These are phyloP conservation scores for Sphenodon punctatus DNA, from an alignment of 2,797 vertebrate species.

Conservation along the genomic window DNA sequence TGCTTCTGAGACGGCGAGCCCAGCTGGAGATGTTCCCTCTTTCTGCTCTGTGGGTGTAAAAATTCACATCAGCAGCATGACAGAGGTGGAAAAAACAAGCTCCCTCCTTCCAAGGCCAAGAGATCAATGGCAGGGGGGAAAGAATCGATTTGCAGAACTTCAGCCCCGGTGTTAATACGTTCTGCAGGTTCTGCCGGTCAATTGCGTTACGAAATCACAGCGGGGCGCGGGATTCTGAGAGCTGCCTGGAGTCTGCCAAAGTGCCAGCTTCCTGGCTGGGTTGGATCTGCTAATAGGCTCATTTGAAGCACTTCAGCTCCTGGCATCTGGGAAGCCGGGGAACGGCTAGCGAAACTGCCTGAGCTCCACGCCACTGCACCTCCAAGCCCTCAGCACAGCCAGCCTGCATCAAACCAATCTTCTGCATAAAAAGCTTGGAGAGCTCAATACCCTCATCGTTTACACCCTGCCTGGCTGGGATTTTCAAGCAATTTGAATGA, in stretches of 20 bases:
- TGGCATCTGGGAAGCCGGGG: background rate
- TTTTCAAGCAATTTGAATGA: background rate
- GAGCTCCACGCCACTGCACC: background rate
- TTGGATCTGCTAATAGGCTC: background rate
- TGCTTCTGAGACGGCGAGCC: slow-evolving; percentile 64
- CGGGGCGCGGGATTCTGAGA: background rate
- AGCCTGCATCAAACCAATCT: background rate
- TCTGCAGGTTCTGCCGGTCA: background rate
- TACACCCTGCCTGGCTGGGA: background rate
- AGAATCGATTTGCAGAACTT: background rate
- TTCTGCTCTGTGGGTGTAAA: slow-evolving; percentile 73
- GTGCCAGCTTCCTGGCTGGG: background rate
- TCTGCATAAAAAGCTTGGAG: background rate
- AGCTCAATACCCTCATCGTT: background rate
- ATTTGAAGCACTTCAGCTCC: background rate
- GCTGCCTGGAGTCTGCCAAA: background rate
- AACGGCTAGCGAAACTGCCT: background rate
- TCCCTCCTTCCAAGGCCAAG: background rate
- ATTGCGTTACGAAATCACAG: background rate
- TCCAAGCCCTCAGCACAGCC: slow-evolving; percentile 2
- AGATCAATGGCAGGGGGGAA: background rate
- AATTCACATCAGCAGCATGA: background rate
- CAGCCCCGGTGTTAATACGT: background rate
- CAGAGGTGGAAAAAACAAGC: background rate
- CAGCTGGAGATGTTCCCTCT: slow-evolving; percentile 69